Conservation (phyloP, 23 tunicate genomes). For the Diplosoma virens region DNA sequence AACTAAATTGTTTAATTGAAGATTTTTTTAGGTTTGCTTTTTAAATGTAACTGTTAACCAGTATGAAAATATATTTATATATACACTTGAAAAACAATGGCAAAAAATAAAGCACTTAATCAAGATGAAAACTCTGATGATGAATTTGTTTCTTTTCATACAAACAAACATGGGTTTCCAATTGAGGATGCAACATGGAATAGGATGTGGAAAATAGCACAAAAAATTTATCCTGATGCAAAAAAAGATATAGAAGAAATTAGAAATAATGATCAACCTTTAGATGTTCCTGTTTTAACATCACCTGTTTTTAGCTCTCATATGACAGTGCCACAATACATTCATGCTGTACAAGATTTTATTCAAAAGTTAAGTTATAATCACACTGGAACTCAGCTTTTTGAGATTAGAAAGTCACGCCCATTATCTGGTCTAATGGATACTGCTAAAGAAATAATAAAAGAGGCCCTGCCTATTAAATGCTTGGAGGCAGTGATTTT, state of each 20-base stretch:
- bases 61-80: too few relatives aligned
- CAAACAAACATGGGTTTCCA: slow-evolving; percentile 86
- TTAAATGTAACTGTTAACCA: too few relatives aligned
- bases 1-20: too few relatives aligned
- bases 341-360: slow-evolving; percentile 54
- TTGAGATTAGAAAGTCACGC: slow-evolving; percentile 70
- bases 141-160: slow-evolving; percentile 51
- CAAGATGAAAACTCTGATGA: slow-evolving; percentile 54
- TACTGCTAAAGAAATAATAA: slow-evolving; percentile 79
- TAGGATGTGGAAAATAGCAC: slow-evolving; percentile 75
- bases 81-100: too few relatives aligned
- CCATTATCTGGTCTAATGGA: slow-evolving; percentile 87
- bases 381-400: slow-evolving; percentile 89
- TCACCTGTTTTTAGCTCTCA: slow-evolving; percentile 53
- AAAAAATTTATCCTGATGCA: slow-evolving; percentile 74
- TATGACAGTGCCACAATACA: slow-evolving; percentile 18
- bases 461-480: slow-evolving; percentile 87
- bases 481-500: slow-evolving; percentile 90
- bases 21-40: too few relatives aligned
- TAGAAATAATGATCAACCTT: slow-evolving; percentile 23
- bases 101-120: too few relatives aligned
- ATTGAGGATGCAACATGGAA: slow-evolving; percentile 81
- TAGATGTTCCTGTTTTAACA: slow-evolving; percentile 49
- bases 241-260: slow-evolving; percentile 61
- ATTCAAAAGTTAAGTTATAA: slow-evolving; percentile 62